Conservation (phyloP, 2,888 invertebrate species). For the Drosophila austrosaltans region DNA sequence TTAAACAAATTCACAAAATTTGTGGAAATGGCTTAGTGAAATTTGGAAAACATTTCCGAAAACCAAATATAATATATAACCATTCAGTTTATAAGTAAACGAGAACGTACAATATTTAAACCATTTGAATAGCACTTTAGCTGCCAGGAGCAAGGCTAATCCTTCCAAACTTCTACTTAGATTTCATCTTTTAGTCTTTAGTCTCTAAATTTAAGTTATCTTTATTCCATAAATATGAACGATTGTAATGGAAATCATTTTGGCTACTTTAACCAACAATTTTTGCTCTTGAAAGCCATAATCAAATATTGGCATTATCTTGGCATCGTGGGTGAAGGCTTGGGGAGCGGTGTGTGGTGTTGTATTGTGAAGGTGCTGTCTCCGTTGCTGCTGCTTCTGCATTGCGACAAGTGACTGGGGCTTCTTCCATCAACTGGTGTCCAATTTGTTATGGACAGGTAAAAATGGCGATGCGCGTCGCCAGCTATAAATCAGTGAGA, state of each 20-base stretch:
- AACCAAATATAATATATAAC: too few species aligned
- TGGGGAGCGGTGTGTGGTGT: neutral
- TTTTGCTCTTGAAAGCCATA: neutral
- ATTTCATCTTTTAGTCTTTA: too few species aligned
- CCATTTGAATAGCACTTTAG: too few species aligned
- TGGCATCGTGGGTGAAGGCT: neutral
- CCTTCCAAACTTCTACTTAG: too few species aligned
- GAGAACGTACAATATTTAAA: too few species aligned
- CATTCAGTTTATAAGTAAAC: too few species aligned
- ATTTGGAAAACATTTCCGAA: too few species aligned
- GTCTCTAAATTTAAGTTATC: too few species aligned
- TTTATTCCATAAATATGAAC: too few species aligned
- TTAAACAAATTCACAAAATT: too few species aligned
- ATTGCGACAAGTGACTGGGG: constrained; percentile 67
- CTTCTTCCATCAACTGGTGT: constrained; percentile 72
- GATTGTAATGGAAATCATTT: neutral
- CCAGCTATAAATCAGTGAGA: constrained; percentile 63
- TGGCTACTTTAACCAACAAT: neutral
- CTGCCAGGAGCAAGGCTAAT: too few species aligned
- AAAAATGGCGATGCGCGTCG: constrained; percentile 67
- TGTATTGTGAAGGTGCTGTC: neutral
- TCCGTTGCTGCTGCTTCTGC: constrained; percentile 54
- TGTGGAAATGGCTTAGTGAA: too few species aligned
- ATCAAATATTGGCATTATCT: constrained; percentile 2
- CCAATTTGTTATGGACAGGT: constrained; percentile 74